Conservation (phyloP, 1,140 invertebrate species). For the Drosophila pectinifera region DNA sequence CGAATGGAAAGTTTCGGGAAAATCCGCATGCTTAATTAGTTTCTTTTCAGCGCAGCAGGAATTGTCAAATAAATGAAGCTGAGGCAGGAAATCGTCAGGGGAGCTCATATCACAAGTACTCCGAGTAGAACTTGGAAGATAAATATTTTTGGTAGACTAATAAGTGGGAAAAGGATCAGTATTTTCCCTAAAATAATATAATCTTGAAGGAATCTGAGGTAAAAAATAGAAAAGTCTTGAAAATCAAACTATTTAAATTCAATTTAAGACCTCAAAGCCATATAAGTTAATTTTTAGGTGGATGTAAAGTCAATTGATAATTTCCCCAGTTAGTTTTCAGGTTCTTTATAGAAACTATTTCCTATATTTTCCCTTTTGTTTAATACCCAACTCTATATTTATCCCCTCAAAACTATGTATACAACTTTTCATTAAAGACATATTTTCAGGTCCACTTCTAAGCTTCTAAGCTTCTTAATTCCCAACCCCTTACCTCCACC, state of each 20-base stretch:
- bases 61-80: slow-evolving; percentile 4
- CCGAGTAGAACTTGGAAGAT: not conserved
- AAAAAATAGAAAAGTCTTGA: not conserved
- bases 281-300: no score
- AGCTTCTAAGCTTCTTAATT: not conserved
- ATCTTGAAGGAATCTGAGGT: no score
- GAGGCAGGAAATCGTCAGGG: not conserved
- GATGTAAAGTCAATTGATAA: not conserved
- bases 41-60: slow-evolving; percentile 8
- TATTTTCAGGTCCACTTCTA: not conserved
- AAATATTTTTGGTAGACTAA: not conserved
- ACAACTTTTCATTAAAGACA: not conserved
- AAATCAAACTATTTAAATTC: no score
- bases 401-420: no score
- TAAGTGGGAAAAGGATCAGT: no score
- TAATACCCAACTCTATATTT: not conserved
- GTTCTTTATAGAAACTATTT: no score
- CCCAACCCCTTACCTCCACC: not conserved
- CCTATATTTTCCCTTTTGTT: no score
- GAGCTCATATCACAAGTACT: not conserved
- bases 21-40: slow-evolving; percentile 69
- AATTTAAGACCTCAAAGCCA: no score
- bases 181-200: no score
- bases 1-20: slow-evolving; percentile 18
- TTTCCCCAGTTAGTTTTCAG: not conserved